Conservation (phyloP, 2,797 vertebrate genomes). For the Melanotaenia parkinsoni region DNA sequence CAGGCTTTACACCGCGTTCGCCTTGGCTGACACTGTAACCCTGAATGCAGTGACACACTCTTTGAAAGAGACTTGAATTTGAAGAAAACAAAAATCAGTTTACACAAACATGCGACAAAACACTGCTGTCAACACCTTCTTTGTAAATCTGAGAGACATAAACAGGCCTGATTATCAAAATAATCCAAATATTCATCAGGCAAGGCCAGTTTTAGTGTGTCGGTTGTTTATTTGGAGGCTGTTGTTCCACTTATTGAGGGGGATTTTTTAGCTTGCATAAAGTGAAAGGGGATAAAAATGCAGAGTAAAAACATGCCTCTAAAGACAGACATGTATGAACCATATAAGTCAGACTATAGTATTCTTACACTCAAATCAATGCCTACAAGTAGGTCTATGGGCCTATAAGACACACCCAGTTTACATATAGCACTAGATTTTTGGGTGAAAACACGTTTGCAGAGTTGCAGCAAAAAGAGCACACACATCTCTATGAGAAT, state of each 20-base stretch:
- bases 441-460: neutral
- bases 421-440: neutral
- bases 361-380: neutral
- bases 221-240: neutral
- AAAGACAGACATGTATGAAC: too few relatives aligned
- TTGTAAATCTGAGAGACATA: neutral
- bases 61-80: neutral
- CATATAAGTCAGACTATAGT: too few relatives aligned
- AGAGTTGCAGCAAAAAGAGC: neutral
- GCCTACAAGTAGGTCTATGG: neutral
- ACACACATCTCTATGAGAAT: too few relatives aligned
- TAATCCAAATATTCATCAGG: neutral
- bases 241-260: neutral
- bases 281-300: too few relatives aligned
- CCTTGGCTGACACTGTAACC: neutral
- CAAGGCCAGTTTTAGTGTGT: neutral
- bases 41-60: neutral
- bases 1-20: neutral
- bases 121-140: neutral
- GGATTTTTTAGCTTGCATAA: neutral
- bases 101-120: neutral
- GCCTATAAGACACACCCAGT: too few relatives aligned
- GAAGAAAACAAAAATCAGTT: neutral
- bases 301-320: too few relatives aligned
- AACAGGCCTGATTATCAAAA: neutral